A percentile compares a stretch with the other conserved stretches of the same genome.
Conservation (phyloP, 2,113 vertebrate genomes). For the Psettodes erumei region DNA sequence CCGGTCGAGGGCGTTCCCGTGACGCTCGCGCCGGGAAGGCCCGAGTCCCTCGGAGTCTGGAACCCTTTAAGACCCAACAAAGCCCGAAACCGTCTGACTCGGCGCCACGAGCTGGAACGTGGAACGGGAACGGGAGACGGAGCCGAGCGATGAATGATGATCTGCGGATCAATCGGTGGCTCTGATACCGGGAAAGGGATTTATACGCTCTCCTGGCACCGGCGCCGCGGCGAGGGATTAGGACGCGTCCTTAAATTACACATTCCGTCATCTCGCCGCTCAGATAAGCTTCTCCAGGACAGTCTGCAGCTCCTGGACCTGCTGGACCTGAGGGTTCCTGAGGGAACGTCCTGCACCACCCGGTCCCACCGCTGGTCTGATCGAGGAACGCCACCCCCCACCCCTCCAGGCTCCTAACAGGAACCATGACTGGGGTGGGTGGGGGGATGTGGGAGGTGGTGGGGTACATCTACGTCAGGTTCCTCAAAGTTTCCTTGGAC, state of each 20-base stretch:
- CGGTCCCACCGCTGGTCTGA: too few species aligned
- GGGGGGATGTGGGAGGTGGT: too few species aligned
- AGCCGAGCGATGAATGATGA: conserved; percentile 27
- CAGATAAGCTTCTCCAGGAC: conserved; percentile 8
- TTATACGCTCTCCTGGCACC: conserved; percentile 16
- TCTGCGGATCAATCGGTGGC: conserved; percentile 40
- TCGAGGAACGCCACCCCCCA: too few species aligned
- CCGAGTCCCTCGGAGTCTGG: conserved; percentile 29
- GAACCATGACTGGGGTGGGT: too few species aligned
- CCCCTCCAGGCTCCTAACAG: too few species aligned
- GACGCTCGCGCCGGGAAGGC: conserved; percentile 26
- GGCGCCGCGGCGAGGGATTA: conserved; percentile 10
- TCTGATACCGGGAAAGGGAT: conserved; percentile 49
- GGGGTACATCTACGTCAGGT: too few species aligned
- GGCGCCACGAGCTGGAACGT: conserved; percentile 31
- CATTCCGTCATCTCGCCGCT: conserved; percentile 52
- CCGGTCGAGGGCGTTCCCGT: conserved; percentile 23
- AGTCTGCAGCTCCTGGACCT: background rate
- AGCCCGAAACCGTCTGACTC: conserved; percentile 15
- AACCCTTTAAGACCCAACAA: conserved; percentile 22
- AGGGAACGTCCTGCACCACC: too few species aligned
- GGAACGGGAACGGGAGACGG: conserved; percentile 15
- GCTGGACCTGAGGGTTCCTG: too few species aligned
- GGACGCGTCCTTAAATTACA: conserved; percentile 49
- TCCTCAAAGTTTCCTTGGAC: too few species aligned